Conservation (phyloP, 2,113 vertebrate species). For the Hippoglossus stenolepis region DNA sequence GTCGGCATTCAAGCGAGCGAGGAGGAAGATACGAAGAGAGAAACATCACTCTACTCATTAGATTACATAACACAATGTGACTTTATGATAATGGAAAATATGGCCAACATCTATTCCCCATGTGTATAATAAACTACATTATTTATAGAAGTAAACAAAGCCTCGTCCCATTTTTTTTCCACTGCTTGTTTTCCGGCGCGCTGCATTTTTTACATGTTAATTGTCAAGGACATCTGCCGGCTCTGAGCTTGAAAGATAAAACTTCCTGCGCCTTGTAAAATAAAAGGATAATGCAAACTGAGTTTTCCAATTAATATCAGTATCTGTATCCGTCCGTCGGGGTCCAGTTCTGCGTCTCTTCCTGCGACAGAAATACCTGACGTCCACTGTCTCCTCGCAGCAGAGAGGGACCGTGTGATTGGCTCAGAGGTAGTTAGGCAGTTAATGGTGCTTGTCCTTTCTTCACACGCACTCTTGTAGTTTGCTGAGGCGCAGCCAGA, state of each 20-base stretch:
- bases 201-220: constrained; percentile 50
- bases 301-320: background rate
- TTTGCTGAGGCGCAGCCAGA: constrained; percentile 20
- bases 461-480: constrained; percentile 26
- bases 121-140: constrained; percentile 54
- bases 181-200: constrained; percentile 22
- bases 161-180: constrained; percentile 40
- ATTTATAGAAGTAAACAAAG: constrained; percentile 67
- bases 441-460: constrained; percentile 60
- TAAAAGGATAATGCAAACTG: constrained; percentile 5
- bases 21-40: constrained; percentile 30
- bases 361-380: constrained; percentile 2
- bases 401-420: constrained; percentile 37
- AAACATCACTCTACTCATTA: constrained; percentile 54
- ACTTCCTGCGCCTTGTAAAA: constrained; percentile 17
- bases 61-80: constrained; percentile 56
- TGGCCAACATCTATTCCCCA: constrained; percentile 40
- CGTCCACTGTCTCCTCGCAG: background rate
- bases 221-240: constrained; percentile 39
- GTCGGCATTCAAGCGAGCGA: constrained; percentile 36
- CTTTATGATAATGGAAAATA: constrained; percentile 55
- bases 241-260: constrained; percentile 31
- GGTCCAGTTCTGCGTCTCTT: background rate
- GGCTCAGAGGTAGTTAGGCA: constrained; percentile 62
- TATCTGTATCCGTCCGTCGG: background rate